Base-by-base conservation (phyloP, 1,140 invertebrate genomes). In the Macrocentrus cingulum region DNA sequence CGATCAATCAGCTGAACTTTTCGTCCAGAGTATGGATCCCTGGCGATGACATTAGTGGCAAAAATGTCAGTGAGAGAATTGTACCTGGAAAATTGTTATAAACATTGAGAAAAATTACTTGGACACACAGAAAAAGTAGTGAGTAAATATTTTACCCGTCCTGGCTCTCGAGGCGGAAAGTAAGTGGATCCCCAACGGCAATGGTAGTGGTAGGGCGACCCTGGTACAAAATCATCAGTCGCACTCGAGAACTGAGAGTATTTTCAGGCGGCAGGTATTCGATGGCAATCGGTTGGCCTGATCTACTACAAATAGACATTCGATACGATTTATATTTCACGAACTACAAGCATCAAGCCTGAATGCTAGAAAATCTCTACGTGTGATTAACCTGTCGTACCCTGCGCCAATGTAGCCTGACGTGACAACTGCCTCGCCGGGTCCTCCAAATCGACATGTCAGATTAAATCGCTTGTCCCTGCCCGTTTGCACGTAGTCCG, bases 391-490 rank as follows among this genome's bases (percentile, higher is more conserved):
- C 67, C 68, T 71, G 65, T 59, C 70, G 83, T 86, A 93, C 91
- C 92, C 92, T 45, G 93, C 91, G 59, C 92, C 92, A 68, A 96
- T 94, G 72, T 95, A 95, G 65, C 91, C 92, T 16, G 93, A 95
- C 11, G 92, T 94, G 29, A 96, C 93, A 0, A 95, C 90, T 4
- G 93, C 91, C 77, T 95, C 92, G 23, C 92, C 92, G 1, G 92
- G 92, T 23, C 92, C 92, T 65, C 91, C 84, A 75, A 94, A 93
- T 41, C 93, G 82, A 71, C 93, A 96, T 7, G 93, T 96, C 4
- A 96, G 77, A 76, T 96, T 96, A 76, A 95, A 96, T 13, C 92
- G 83, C 68, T 95, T 95, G 73, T 96, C 93, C 56, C 89, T 81
- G 42, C 90, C 90, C 0, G 93, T 95, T 80, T 95, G 92, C 0